These are phyloP conservation scores for Ennomos quercinarius DNA, from an alignment of 2,888 invertebrate genomes.

Conservation along the genomic window DNA sequence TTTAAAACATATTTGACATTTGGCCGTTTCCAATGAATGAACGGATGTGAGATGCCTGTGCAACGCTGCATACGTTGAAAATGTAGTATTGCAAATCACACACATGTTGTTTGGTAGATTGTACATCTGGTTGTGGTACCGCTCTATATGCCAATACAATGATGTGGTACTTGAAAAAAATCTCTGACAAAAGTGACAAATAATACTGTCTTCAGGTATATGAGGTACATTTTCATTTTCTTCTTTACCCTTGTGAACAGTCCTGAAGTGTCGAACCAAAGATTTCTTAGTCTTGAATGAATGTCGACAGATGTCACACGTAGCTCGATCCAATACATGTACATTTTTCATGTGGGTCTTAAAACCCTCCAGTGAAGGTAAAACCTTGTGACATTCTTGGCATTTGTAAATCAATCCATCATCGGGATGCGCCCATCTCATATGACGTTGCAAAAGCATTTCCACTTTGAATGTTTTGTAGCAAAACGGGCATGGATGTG, in stretches of 20 bases:
- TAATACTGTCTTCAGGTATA: neutral
- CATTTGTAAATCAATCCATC: constrained; percentile 54
- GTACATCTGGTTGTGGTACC: constrained; percentile 35
- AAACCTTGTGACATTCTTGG: constrained; percentile 45
- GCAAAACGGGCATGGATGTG: constrained; percentile 47
- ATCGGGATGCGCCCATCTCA: constrained; percentile 52
- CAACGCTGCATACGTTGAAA: constrained; percentile 43
- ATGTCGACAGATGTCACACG: constrained; percentile 36
- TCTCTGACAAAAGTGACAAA: constrained; percentile 34
- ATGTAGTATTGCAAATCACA: constrained; percentile 45
- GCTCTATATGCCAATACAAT: constrained; percentile 48
- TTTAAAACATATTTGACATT: constrained; percentile 51
- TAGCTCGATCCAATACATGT: constrained; percentile 37
- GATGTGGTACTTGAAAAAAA: constrained; percentile 44
- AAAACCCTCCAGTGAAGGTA: constrained; percentile 43
- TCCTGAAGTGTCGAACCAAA: constrained; percentile 39
- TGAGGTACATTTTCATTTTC: constrained; percentile 1
- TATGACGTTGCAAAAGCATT: constrained; percentile 52
- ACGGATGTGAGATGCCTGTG: constrained; percentile 51
- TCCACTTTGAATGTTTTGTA: constrained; percentile 50
- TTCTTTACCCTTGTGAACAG: constrained; percentile 17
- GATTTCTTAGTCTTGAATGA: constrained; percentile 41
- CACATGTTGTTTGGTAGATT: constrained; percentile 22
- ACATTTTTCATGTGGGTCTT: constrained; percentile 50
- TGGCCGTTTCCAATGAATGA: constrained; percentile 46